Evolutionary conservation across 2,888 invertebrate genomes (phyloP).

Genomic region (Crocallis elinguaria): DNA sequence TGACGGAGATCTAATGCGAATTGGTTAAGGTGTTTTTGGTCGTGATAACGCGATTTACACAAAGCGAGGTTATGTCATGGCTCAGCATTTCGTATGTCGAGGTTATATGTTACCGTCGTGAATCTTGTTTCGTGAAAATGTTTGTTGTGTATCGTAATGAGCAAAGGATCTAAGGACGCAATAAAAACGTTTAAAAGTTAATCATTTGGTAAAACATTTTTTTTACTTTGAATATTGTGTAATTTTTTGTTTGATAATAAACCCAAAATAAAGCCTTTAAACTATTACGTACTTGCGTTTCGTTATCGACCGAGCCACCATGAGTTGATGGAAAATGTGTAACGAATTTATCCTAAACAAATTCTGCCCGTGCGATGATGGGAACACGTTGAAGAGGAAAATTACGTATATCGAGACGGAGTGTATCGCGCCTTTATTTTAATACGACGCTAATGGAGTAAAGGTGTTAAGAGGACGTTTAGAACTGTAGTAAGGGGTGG

Average conservation of each 20-base stretch:
- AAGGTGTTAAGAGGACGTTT: conserved; percentile 21
- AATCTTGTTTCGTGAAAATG: no score
- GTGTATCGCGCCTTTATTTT: conserved; percentile 43
- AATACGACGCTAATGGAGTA: conserved; percentile 41
- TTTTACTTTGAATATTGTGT: no score
- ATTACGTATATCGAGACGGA: conserved; percentile 52
- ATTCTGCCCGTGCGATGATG: conserved; percentile 58
- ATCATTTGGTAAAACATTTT: no score
- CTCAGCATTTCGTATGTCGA: no score
- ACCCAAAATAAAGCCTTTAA: background rate
- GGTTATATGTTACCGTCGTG: no score
- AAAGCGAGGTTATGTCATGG: no score
- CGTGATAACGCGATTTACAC: no score
- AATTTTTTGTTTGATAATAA: background rate
- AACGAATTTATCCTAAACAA: conserved; percentile 68
- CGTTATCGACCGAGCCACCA: conserved; percentile 40
- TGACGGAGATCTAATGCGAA: no score
- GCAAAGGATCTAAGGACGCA: no score
- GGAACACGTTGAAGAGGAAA: conserved; percentile 54
- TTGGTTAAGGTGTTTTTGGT: no score
- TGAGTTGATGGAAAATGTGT: conserved; percentile 64
- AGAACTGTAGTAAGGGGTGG: conserved; percentile 14
- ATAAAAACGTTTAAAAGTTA: no score
- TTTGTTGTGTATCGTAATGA: no score
- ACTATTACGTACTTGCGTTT: background rate